Conservation (phyloP, 1,140 invertebrate species). For the Psix sp. region DNA sequence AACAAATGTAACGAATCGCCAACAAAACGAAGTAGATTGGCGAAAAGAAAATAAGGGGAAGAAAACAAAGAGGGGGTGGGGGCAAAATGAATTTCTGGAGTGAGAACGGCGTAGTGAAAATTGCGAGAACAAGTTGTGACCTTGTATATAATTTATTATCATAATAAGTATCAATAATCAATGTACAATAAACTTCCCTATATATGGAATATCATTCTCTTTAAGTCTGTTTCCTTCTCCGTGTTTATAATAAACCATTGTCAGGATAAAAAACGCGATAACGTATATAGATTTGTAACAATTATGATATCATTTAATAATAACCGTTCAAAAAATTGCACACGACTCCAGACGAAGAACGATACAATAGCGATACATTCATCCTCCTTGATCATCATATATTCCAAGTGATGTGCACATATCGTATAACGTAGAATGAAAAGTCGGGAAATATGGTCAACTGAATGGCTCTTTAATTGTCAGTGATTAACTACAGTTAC, state of each 20-base stretch:
- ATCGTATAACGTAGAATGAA: constrained; percentile 17
- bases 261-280: constrained; percentile 60
- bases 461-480: constrained; percentile 22
- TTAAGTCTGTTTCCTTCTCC: constrained; percentile 57
- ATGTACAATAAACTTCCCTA: constrained; percentile 77
- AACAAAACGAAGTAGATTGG: no score
- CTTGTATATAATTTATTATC: constrained; percentile 78
- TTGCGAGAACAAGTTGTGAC: constrained; percentile 64
- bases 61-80: background rate
- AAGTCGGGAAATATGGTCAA: constrained; percentile 28
- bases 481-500: no score
- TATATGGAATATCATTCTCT: constrained; percentile 67
- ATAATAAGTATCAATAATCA: constrained; percentile 77
- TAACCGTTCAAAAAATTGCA: constrained; percentile 62
- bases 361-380: constrained; percentile 39
- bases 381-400: constrained; percentile 26
- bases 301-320: constrained; percentile 63
- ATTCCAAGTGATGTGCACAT: constrained; percentile 34
- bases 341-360: constrained; percentile 58
- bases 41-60: background rate
- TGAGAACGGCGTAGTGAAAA: no score
- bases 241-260: constrained; percentile 53
- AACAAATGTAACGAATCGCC: no score
- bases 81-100: no score
- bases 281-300: constrained; percentile 66